Evolutionary conservation across 2,888 invertebrate genomes (phyloP).

Genomic region (Ectemnius cavifrons): DNA sequence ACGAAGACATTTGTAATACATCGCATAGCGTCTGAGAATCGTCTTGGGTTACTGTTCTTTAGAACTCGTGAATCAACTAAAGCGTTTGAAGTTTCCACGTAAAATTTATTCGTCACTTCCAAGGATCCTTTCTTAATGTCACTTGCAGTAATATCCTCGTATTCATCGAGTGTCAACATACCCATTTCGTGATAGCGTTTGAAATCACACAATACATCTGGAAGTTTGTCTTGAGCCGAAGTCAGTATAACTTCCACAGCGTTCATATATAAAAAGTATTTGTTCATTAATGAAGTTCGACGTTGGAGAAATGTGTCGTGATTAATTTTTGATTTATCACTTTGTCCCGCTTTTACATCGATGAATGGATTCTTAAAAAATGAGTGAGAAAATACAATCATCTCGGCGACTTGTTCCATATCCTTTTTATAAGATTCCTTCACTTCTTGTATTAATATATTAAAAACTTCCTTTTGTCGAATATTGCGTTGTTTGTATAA

Average conservation of each 20-base stretch:
- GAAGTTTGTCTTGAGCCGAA: slow-evolving; percentile 74
- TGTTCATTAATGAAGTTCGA: slow-evolving; percentile 51
- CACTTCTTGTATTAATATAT: slow-evolving; percentile 63
- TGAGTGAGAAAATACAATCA: slow-evolving; percentile 23
- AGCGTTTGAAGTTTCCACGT: slow-evolving; percentile 41
- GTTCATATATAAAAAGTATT: slow-evolving; percentile 67
- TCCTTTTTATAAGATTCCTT: slow-evolving; percentile 63
- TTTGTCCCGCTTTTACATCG: neutral
- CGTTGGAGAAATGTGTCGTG: slow-evolving; percentile 47
- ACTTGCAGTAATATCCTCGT: slow-evolving; percentile 64
- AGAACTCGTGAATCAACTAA: slow-evolving; percentile 37
- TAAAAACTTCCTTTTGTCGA: slow-evolving; percentile 58
- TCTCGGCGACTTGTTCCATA: slow-evolving; percentile 54
- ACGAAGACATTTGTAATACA: slow-evolving; percentile 79
- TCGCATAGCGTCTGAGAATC: slow-evolving; percentile 73
- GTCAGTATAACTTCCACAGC: slow-evolving; percentile 64
- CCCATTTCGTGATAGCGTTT: slow-evolving; percentile 56
- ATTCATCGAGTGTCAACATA: slow-evolving; percentile 62
- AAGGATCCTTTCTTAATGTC: slow-evolving; percentile 75
- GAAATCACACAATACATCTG: slow-evolving; percentile 74
- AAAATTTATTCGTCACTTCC: slow-evolving; percentile 73
- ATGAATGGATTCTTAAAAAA: neutral
- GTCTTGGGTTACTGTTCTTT: slow-evolving; percentile 65
- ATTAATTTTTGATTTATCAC: neutral
- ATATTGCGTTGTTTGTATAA: slow-evolving; percentile 55